Evolutionary conservation across 1,140 invertebrate species (phyloP).

Genomic region (Megathymus violae): DNA sequence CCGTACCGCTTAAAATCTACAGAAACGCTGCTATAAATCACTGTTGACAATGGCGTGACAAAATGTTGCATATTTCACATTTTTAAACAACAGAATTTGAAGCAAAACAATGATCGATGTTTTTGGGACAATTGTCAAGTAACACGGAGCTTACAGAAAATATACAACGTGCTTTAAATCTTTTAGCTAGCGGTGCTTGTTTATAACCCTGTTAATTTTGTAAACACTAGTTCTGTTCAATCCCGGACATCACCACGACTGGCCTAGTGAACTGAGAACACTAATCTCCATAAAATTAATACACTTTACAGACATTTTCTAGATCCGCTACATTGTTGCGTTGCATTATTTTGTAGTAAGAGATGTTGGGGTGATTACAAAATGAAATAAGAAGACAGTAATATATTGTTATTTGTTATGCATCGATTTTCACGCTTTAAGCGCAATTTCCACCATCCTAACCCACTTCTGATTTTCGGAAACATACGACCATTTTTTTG

Average conservation of each 20-base stretch:
- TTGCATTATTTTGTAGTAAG: slow-evolving; percentile 6
- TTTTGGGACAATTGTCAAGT: slow-evolving; percentile 49
- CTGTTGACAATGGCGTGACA: slow-evolving; percentile 64
- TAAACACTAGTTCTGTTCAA: slow-evolving; percentile 39
- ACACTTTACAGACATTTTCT: slow-evolving; percentile 41
- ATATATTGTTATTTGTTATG: no score
- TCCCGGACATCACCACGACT: slow-evolving; percentile 9
- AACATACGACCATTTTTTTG: no score
- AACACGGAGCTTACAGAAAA: slow-evolving; percentile 58
- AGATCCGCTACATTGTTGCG: not conserved
- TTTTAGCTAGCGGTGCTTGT: slow-evolving; percentile 59
- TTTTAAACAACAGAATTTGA: slow-evolving; percentile 39
- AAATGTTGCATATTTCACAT: slow-evolving; percentile 48
- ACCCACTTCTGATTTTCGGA: no score
- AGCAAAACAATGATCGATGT: slow-evolving; percentile 60
- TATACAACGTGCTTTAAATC: slow-evolving; percentile 59
- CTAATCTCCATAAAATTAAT: slow-evolving; percentile 1
- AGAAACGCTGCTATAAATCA: slow-evolving; percentile 69
- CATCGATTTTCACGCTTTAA: no score
- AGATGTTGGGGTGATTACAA: no score
- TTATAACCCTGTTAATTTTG: slow-evolving; percentile 58
- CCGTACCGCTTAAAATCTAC: slow-evolving; percentile 35
- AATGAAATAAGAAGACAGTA: no score
- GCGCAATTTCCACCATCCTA: no score
- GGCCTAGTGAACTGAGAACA: not conserved